These are phyloP conservation scores for Gavia stellata DNA, from an alignment of 2,113 vertebrate species.

Conservation along the genomic window DNA sequence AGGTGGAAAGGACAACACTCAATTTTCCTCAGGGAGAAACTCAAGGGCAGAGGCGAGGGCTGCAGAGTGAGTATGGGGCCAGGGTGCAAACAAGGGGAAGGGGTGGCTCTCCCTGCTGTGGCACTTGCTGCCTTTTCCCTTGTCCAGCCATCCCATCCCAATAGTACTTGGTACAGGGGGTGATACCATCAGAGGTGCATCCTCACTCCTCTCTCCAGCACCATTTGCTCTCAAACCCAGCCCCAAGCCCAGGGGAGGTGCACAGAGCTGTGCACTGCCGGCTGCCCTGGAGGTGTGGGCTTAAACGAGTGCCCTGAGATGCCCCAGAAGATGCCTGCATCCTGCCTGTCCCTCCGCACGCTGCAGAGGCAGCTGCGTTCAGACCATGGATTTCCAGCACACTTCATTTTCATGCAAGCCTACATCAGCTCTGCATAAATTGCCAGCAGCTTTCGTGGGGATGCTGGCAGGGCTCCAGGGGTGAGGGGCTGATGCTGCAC, in stretches of 20 bases:
- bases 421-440: background rate
- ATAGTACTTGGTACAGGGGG: background rate
- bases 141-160: background rate
- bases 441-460: background rate
- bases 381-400: background rate
- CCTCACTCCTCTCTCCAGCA: background rate
- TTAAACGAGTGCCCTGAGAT: background rate
- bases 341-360: background rate
- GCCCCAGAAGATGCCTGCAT: background rate
- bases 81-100: background rate
- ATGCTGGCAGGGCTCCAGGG: background rate
- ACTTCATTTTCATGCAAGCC: slow-evolving; percentile 27
- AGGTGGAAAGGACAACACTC: slow-evolving; percentile 17
- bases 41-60: background rate
- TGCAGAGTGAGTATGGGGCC: slow-evolving; percentile 19
- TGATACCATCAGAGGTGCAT: background rate
- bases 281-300: background rate
- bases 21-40: slow-evolving; percentile 6
- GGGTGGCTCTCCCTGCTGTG: background rate
- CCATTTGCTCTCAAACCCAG: background rate
- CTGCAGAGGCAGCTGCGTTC: slow-evolving; percentile 14
- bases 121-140: background rate
- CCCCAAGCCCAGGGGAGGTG: background rate
- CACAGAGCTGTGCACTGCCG: background rate
- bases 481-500: background rate